Evolutionary conservation across 2,888 invertebrate species (phyloP), one percentile per base, ranked within the genome.

Genomic region (Fragum fragum): DNA sequence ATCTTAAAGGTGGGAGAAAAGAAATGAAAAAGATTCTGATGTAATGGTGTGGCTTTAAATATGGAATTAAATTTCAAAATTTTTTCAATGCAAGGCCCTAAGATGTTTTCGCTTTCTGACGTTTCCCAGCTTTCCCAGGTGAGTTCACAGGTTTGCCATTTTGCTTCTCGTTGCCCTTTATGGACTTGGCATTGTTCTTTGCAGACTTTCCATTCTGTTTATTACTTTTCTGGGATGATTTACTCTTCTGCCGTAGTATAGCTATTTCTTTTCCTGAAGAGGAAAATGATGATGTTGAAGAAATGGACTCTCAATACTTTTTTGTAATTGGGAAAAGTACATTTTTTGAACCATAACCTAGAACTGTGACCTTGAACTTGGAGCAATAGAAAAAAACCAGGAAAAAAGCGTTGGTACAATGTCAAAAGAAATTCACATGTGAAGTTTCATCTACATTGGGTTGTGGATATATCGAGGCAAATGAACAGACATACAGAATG

Each of bases 151-250:
- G 32, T 32, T 32, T 32, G 61, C 36, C 29, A 29, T 61, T 61
- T 32, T 61, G 57, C 16, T 61, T 61, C 18, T 32, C 36, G 26
- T 2, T 23, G 16, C 7, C 1, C 3, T 57, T 61, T n/a, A 1
- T 36, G 1, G 66, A 23, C 42, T 66, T 66, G 1, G n/a, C 36
- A 36, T 63, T 63, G 36, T 63, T 63, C 36, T 63, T 63, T 29
- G 42, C 14, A 7, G 66, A 39, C 23, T 39, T 66, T 9, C 42
- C 42, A 21, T 66, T 66, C 66, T 66, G 66, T 66, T 66, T 66
- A 16, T n/a, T 47, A n/a, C 47, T 47, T 23, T 42, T 28, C 29
- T 42, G 32, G 6, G 32, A 36, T n/a, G 66, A 42, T 42, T 42
- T 39, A 14, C 1, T 14, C 42, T 39, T 66, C 42, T 42, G 42